These are phyloP conservation scores for Dryocosmus kuriphilus DNA, from an alignment of 2,888 invertebrate species.

Conservation along the genomic window DNA sequence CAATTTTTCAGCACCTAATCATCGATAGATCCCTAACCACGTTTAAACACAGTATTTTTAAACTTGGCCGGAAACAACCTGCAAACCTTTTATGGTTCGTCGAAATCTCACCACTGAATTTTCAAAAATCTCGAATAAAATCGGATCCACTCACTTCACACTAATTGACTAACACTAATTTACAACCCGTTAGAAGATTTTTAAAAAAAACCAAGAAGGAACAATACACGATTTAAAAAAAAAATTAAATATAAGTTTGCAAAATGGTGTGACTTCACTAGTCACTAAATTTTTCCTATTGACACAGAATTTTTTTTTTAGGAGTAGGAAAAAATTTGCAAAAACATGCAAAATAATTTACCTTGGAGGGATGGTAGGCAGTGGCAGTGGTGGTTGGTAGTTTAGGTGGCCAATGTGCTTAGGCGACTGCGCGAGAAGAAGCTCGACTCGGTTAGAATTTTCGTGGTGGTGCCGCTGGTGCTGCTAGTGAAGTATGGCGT, in stretches of 20 bases:
- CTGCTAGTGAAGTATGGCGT: conserved; percentile 74
- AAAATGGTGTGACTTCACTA: conserved; percentile 41
- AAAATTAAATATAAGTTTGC: neutral
- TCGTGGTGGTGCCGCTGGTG: conserved; percentile 57
- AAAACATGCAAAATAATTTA: conserved; percentile 61
- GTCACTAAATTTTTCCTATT: conserved; percentile 35
- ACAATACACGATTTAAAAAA: neutral
- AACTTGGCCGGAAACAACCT: conserved; percentile 37
- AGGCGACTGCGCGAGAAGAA: conserved; percentile 71
- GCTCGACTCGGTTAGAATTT: conserved; percentile 58
- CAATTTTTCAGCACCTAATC: neutral
- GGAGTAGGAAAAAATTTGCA: neutral
- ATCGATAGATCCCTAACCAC: conserved; percentile 26
- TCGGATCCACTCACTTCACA: conserved; percentile 1
- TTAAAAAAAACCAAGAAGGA: neutral
- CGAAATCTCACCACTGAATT: conserved; percentile 21
- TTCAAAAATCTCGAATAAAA: neutral
- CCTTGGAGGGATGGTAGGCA: conserved; percentile 70
- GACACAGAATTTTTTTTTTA: conserved; percentile 13
- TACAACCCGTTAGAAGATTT: neutral
- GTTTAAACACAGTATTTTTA: conserved; percentile 21
- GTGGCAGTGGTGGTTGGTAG: conserved; percentile 62
- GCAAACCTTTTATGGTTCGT: conserved; percentile 38
- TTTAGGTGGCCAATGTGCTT: conserved; percentile 68
- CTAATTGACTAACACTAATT: neutral